Base-by-base conservation (phyloP, 2,888 invertebrate species). In the Copidosoma aretas region DNA sequence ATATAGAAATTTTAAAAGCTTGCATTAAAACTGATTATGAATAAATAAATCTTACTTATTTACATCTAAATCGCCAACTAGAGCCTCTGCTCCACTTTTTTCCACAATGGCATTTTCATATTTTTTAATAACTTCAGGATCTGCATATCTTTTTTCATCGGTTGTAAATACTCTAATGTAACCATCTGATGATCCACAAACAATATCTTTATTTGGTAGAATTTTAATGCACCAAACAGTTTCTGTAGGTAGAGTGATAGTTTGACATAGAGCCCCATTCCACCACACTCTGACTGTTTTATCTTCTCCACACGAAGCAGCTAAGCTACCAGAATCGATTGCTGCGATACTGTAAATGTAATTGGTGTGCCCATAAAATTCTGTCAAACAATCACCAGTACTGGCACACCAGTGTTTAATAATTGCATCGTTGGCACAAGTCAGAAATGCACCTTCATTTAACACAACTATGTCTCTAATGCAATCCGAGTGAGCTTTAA, bases 361-460 rank as follows among this genome's bases (percentile, higher is more conserved):
- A 86, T 93, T 95, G 52, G 91, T 88, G 83, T 97, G 97, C 0
- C 95, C 95, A 81, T 89, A 91, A 77, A 90, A 90, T 67, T 90
- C 90, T 64, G 89, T 88, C 10, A 94, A 81, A 79, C 93, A 93
- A 75, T 91, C 90, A 25, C 95, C 95, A 60, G 88, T 87, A 67
- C 89, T 88, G 4, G 91, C 88, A 64, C 84, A 85, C 98, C 98
- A 99, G 63, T 91, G 87, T 74, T 91, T 89, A 56, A 98, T 88
- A 0, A 91, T 88, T 0, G 94, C 93, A 86, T 99, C 98, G 84
- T 99, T 99, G 32, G 95, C 91, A 80, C 94, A 94, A 58, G 97
- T 96, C 1, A 97, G 84, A 83, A 99, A 93, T 54, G 91, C 88
- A 51, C 89, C 88, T n/a, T 88, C 82, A 64, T 88, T 89, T 12